phyloP scores from a whole-genome alignment of 2,888 invertebrate species.

The Polyploca ridens region DNA sequence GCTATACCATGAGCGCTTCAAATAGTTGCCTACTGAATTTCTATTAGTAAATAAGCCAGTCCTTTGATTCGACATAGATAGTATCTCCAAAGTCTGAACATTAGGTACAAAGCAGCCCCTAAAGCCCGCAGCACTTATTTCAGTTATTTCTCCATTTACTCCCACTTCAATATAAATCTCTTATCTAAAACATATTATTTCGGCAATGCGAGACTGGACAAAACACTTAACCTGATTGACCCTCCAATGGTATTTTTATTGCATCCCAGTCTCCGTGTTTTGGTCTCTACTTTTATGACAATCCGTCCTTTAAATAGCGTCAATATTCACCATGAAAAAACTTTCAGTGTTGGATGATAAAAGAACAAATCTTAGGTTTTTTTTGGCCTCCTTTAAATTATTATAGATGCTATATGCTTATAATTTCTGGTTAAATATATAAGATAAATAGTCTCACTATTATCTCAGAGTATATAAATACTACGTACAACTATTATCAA shows the following conservation, averaged over 20 bases:
- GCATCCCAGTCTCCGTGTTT: conserved; percentile 54
- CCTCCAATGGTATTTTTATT: conserved; percentile 74
- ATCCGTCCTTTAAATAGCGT: conserved; percentile 44
- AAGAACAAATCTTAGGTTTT: background rate
- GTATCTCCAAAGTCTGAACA: too few relatives aligned
- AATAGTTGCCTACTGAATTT: too few relatives aligned
- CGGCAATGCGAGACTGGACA: conserved; percentile 58
- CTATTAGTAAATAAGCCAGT: too few relatives aligned
- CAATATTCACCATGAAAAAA: conserved; percentile 45
- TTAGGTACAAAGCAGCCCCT: background rate
- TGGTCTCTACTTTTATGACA: conserved; percentile 46
- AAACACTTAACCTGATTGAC: conserved; percentile 78
- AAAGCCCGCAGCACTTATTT: conserved; percentile 43
- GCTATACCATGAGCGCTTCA: too few relatives aligned
- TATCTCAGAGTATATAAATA: too few relatives aligned
- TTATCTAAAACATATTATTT: conserved; percentile 62
- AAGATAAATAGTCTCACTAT: background rate
- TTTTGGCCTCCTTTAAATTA: background rate
- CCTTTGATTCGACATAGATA: too few relatives aligned
- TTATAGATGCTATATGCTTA: background rate
- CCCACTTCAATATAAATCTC: conserved; percentile 64
- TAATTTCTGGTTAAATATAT: too few relatives aligned
- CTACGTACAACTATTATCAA: too few relatives aligned
- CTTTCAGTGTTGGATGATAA: conserved; percentile 36
- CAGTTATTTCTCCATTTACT: conserved; percentile 63